Percentiles rank a stretch among this genome's conserved stretches.
phyloP scores from a whole-genome alignment of 2,888 invertebrate genomes.

The Epirrita christyi region DNA sequence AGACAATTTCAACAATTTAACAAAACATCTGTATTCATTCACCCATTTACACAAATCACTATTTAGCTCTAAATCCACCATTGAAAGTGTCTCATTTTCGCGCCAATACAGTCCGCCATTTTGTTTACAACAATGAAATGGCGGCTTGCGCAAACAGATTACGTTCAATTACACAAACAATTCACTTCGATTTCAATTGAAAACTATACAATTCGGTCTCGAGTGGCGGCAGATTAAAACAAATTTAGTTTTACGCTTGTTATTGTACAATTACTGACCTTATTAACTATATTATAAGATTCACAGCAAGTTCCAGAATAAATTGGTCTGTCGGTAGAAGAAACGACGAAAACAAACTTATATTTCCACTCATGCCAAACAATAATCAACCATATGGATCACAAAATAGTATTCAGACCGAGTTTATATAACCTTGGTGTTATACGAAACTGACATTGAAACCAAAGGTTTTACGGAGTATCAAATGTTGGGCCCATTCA shows the following conservation, averaged over 20 bases:
- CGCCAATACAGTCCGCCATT: conserved; percentile 56
- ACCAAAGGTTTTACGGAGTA: conserved; percentile 46
- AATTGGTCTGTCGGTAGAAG: conserved; percentile 4
- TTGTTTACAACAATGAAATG: conserved; percentile 52
- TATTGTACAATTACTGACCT: not conserved
- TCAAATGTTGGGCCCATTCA: conserved; percentile 48
- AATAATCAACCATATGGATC: conserved; percentile 32
- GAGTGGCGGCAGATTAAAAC: conserved; percentile 51
- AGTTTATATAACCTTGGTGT: conserved; percentile 24
- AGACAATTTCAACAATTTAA: not conserved
- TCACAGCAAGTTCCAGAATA: not conserved
- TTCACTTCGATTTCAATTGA: conserved; percentile 55
- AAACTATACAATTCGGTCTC: conserved; percentile 63
- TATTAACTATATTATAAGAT: not conserved
- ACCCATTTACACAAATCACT: conserved; percentile 9
- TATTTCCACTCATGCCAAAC: not conserved
- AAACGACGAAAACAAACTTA: conserved; percentile 1
- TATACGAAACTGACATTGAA: conserved; percentile 62
- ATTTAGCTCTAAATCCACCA: conserved; percentile 37
- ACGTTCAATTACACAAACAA: conserved; percentile 67
- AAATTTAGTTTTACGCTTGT: conserved; percentile 2
- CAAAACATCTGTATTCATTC: not conserved
- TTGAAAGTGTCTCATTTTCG: conserved; percentile 51
- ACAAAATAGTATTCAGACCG: conserved; percentile 28
- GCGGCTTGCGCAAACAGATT: conserved; percentile 62